These are phyloP conservation scores for Didymodactylos carnosus DNA, from an alignment of 2,888 invertebrate species.

Conservation along the genomic window DNA sequence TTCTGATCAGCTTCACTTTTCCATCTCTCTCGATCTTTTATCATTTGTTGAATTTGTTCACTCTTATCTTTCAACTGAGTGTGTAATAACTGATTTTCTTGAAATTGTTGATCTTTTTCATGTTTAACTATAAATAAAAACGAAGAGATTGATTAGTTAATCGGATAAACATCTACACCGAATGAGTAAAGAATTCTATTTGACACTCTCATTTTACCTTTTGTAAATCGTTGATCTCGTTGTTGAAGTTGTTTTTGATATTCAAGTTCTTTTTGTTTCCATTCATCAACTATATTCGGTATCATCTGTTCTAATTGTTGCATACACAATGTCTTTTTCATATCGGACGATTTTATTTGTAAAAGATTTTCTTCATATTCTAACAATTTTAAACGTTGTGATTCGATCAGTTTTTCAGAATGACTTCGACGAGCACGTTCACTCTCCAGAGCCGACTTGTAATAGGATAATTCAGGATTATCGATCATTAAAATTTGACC, in stretches of 20 bases:
- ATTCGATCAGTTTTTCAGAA: neutral
- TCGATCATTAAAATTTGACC: too few species aligned
- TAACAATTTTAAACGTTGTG: neutral
- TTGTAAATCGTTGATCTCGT: too few species aligned
- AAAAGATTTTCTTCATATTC: neutral
- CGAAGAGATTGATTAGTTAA: too few species aligned
- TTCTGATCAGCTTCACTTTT: too few species aligned
- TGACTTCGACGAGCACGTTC: neutral
- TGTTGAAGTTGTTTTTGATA: too few species aligned
- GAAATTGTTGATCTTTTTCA: too few species aligned
- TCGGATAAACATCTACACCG: too few species aligned
- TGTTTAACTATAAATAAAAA: too few species aligned
- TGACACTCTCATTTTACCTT: too few species aligned
- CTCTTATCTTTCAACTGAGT: too few species aligned
- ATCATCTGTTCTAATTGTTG: neutral
- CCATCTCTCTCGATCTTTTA: neutral
- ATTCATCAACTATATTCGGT: neutral
- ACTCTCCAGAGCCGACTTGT: neutral
- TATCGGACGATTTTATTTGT: neutral
- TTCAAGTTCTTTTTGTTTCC: neutral
- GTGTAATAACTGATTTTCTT: too few species aligned
- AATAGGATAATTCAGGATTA: neutral
- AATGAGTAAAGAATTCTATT: too few species aligned
- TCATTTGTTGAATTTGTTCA: neutral
- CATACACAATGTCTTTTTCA: neutral